phyloP scores from a whole-genome alignment of 2,113 vertebrate species.

The Bostrychus sinensis region DNA sequence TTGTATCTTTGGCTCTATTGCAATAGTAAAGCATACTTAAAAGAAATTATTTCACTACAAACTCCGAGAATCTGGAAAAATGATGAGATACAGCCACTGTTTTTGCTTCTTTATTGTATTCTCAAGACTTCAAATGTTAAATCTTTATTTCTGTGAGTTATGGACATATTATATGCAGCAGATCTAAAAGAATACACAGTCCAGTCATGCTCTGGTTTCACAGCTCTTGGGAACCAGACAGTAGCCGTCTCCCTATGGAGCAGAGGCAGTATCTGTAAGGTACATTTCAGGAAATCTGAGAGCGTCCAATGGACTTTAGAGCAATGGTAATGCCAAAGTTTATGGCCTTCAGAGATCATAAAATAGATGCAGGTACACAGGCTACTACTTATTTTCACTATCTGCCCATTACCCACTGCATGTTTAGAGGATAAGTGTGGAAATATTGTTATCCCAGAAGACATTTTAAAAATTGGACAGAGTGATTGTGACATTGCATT shows the following conservation, averaged over 20 bases:
- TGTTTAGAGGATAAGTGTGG: neutral
- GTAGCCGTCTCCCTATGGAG: conserved; percentile 19
- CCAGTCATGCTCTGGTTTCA: conserved; percentile 46
- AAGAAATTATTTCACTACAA: too few relatives aligned
- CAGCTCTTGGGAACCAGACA: conserved; percentile 57
- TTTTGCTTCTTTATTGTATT: neutral
- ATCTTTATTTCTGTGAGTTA: conserved; percentile 4
- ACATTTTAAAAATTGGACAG: too few relatives aligned
- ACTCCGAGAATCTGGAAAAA: too few relatives aligned
- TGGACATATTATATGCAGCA: neutral
- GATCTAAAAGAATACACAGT: conserved; percentile 14
- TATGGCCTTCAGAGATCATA: conserved; percentile 35
- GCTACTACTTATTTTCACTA: conserved; percentile 5
- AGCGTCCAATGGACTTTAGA: conserved; percentile 50
- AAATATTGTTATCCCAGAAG: neutral
- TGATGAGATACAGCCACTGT: neutral
- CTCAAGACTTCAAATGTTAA: neutral
- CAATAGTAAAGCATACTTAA: too few relatives aligned
- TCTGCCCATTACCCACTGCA: neutral
- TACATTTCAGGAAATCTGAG: conserved; percentile 50
- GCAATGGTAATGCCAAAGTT: conserved; percentile 57
- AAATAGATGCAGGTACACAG: conserved; percentile 27
- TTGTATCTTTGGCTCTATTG: too few relatives aligned
- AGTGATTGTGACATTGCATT: neutral
- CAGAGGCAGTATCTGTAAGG: conserved; percentile 32